Evolutionary conservation across 2,797 vertebrate species (phyloP).

Genomic region (Cryptoblepharus egeriae): DNA sequence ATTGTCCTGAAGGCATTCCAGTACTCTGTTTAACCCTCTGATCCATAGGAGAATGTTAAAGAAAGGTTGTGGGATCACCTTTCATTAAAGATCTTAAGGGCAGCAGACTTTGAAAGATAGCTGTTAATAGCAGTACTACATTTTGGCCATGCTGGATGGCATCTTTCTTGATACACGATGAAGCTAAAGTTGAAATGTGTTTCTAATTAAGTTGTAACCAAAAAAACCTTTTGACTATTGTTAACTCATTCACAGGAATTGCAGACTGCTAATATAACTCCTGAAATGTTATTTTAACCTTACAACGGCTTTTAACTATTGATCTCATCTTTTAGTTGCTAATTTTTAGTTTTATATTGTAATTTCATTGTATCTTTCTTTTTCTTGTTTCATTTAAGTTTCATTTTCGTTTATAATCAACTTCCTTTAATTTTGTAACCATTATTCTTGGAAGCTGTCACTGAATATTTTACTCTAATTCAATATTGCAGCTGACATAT

Average conservation of each 20-base stretch:
- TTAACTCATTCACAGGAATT: slow-evolving; percentile 8
- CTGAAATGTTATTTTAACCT: slow-evolving; percentile 13
- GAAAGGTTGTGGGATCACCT: too few species aligned
- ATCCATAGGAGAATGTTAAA: too few species aligned
- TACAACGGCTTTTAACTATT: slow-evolving; percentile 13
- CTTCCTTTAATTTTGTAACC: background rate
- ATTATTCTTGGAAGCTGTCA: background rate
- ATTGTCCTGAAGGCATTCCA: too few species aligned
- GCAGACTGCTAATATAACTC: slow-evolving; percentile 10
- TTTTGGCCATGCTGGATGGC: background rate
- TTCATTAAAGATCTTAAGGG: too few species aligned
- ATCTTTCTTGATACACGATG: background rate
- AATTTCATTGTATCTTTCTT: background rate
- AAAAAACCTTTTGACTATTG: slow-evolving; percentile 5
- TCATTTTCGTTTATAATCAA: background rate
- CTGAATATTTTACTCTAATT: background rate
- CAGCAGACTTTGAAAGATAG: too few species aligned
- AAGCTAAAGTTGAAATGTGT: slow-evolving; percentile 10
- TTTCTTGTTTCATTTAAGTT: slow-evolving; percentile 7
- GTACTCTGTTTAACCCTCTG: too few species aligned
- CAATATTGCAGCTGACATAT: background rate
- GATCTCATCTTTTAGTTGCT: slow-evolving; percentile 11
- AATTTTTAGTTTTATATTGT: slow-evolving; percentile 3
- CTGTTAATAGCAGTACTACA: background rate
- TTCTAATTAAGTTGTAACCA: slow-evolving; percentile 9